Conservation (phyloP, 2,888 invertebrate genomes). For the Lepidocyrtoides sp. region DNA sequence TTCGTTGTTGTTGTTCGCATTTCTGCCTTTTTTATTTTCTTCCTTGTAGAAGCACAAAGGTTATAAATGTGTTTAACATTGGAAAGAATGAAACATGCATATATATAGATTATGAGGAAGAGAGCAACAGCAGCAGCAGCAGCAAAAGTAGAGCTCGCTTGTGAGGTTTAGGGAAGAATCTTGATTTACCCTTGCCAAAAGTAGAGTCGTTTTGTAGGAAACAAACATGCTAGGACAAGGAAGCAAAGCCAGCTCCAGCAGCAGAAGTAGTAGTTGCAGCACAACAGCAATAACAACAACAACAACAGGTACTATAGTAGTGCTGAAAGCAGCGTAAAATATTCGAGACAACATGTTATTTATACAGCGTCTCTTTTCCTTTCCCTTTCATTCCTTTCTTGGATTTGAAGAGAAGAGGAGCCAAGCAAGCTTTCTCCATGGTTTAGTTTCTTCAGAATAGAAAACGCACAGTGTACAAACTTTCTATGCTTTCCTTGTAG, state of each 20-base stretch:
- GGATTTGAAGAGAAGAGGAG: constrained; percentile 60
- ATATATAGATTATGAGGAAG: too few species aligned
- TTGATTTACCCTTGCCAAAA: constrained; percentile 7
- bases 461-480: not conserved
- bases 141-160: not conserved
- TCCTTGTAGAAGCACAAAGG: too few species aligned
- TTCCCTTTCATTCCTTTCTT: constrained; percentile 66
- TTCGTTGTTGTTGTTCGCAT: constrained; percentile 31
- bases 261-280: too few species aligned
- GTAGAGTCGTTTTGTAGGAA: not conserved
- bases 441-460: not conserved
- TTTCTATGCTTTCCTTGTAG: not conserved
- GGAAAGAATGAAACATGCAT: too few species aligned
- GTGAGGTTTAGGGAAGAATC: constrained; percentile 2
- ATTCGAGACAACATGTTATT: constrained; percentile 53
- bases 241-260: too few species aligned
- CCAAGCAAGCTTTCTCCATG: constrained; percentile 36
- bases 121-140: too few species aligned
- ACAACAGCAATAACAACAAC: constrained; percentile 34
- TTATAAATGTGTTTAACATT: too few species aligned
- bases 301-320: constrained; percentile 28
- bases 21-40: not conserved
- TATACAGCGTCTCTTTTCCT: constrained; percentile 53
- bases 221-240: not conserved
- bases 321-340: constrained; percentile 3